Evolutionary conservation across 2,113 vertebrate species (phyloP), one percentile per base, ranked within the genome.

Genomic region (Bucco capensis): DNA sequence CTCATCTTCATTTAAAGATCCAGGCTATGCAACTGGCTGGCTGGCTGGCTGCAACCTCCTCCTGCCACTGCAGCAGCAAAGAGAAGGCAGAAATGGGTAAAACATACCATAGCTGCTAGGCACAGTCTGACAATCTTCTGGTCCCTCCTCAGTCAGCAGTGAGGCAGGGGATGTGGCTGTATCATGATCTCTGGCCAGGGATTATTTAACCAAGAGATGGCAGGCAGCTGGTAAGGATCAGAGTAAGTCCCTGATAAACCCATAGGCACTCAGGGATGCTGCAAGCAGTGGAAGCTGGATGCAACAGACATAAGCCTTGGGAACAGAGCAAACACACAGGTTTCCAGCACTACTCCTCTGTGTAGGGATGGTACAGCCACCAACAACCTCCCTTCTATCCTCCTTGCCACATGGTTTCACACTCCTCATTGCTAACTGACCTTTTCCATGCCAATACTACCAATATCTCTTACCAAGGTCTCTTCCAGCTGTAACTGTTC

Each of bases 221-320:
- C 22, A 51, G 76, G 65, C 38, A 78, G 49, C 19, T 0, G 7
- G 44, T 47, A 58, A 1, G 24, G 49, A 35, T 37, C 70, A 84
- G 57, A 64, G n/a, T 3, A 80, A 87, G 35, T 16, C 51, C 33
- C 60, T 31, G 38, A 35, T 12, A 47, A 2, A 78, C 56, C 19
- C 0, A 0, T 2, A 67, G 57, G 28, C 46, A 18, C 49, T 23
- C 2, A 1, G 0, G 0, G 33, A 5, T 47, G 57, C 24, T 70
- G 13, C 19, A 76, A 24, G 37, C 1, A 8, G 19, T 2, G 2
- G 35, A 66, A 70, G 11, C 7, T 60, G 47, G 60, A 44, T 33
- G n/a, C 27, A 51, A 35, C 13, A 77, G 50, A 21, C n/a, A 17
- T 18, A 38, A 77, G 38, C 47, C 40, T 44, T 58, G 49, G 44